These are phyloP conservation scores for Botia kubotai DNA, from an alignment of 2,797 vertebrate genomes.

Conservation along the genomic window DNA sequence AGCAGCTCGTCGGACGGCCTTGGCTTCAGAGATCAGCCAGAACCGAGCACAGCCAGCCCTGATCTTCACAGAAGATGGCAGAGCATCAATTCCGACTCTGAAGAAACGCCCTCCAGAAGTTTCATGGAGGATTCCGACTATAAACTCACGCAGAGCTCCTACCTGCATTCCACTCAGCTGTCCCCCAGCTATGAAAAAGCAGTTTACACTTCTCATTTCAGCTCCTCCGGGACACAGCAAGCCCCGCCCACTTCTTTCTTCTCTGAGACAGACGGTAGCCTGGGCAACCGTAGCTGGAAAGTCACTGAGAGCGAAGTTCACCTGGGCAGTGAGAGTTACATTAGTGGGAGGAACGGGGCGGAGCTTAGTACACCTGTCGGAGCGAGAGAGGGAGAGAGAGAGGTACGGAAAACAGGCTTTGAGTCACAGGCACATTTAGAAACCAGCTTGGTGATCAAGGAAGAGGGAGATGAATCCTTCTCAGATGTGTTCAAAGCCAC, in stretches of 20 bases:
- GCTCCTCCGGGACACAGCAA: slow-evolving; percentile 27
- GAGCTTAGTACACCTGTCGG: slow-evolving; percentile 45
- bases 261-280: slow-evolving; percentile 47
- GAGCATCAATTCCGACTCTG: neutral
- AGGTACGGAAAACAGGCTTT: slow-evolving; percentile 56
- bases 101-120: slow-evolving; percentile 4
- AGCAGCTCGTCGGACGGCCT: neutral
- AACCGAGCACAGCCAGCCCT: slow-evolving; percentile 9
- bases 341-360: slow-evolving; percentile 56
- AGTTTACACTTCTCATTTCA: slow-evolving; percentile 33
- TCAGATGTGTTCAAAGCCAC: slow-evolving; percentile 77
- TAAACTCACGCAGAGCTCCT: slow-evolving; percentile 40
- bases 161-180: slow-evolving; percentile 17
- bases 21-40: neutral
- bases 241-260: slow-evolving; percentile 31
- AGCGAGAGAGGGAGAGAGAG: slow-evolving; percentile 48
- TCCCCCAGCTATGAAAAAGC: neutral
- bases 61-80: neutral
- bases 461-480: slow-evolving; percentile 33
- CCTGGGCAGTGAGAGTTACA: slow-evolving; percentile 56
- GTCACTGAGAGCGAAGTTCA: slow-evolving; percentile 61
- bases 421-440: slow-evolving; percentile 52
- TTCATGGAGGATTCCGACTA: neutral
- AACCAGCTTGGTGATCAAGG: slow-evolving; percentile 31
- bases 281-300: slow-evolving; percentile 51